These are phyloP conservation scores for Manis pentadactyla DNA, from an alignment of 2,797 vertebrate species.

Conservation along the genomic window DNA sequence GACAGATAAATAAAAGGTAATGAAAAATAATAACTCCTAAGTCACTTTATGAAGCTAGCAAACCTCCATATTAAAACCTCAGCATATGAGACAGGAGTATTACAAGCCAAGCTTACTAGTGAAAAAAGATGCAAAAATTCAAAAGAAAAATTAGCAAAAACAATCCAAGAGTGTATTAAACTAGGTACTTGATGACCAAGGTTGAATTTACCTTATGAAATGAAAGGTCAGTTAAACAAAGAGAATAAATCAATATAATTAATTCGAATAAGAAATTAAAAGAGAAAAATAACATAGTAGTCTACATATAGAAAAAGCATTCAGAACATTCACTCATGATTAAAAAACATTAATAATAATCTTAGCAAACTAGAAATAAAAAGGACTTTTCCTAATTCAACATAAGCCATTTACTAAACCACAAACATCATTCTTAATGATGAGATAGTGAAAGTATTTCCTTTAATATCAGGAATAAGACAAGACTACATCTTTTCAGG, in stretches of 20 bases:
- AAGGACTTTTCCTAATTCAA: constrained; percentile 39
- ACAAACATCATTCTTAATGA: constrained; percentile 1
- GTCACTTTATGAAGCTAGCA: neutral
- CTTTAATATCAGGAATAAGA: neutral
- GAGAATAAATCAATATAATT: constrained; percentile 32
- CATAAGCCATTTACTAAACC: neutral
- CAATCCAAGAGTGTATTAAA: neutral
- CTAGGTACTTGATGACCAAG: neutral
- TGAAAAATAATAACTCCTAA: constrained; percentile 30
- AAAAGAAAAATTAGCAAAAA: constrained; percentile 2
- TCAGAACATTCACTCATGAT: constrained; percentile 11
- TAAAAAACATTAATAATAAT: neutral
- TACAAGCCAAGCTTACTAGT: neutral
- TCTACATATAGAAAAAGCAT: neutral
- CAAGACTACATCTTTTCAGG: constrained; percentile 1
- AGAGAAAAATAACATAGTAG: neutral
- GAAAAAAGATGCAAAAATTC: constrained; percentile 26
- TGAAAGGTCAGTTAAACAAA: neutral
- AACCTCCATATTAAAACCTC: neutral
- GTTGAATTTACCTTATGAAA: constrained; percentile 22
- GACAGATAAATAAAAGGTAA: neutral
- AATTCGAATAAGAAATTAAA: constrained; percentile 27
- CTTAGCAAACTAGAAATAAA: constrained; percentile 20
- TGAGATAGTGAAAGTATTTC: neutral
- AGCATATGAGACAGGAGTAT: neutral